Conservation (phyloP, 2,113 vertebrate species). For the Oryzias celebensis region DNA sequence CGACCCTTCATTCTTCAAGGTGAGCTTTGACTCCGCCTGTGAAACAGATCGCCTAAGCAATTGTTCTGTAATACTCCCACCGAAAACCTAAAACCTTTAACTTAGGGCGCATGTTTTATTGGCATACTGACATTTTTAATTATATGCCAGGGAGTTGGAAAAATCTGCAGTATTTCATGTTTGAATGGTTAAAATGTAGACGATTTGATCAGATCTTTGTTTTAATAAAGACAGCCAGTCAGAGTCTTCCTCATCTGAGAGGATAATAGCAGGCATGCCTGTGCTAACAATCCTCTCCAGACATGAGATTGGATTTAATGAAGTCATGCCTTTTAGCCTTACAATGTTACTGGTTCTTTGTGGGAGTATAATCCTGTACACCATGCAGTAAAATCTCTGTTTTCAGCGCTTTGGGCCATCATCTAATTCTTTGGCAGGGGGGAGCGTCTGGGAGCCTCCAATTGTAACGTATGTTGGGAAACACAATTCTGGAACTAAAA, state of each 20-base stretch:
- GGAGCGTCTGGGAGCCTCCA: slow-evolving; percentile 25
- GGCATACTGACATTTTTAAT: too few species aligned
- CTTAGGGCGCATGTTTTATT: neutral
- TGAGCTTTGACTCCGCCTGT: neutral
- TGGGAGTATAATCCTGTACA: slow-evolving; percentile 65
- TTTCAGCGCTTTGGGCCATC: slow-evolving; percentile 45
- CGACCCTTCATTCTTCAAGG: slow-evolving; percentile 37
- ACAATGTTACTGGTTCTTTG: slow-evolving; percentile 54
- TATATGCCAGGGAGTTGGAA: too few species aligned
- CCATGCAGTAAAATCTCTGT: slow-evolving; percentile 37
- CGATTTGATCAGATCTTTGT: too few species aligned
- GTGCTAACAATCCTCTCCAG: slow-evolving; percentile 38
- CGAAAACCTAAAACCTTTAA: slow-evolving; percentile 1
- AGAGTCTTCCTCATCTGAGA: slow-evolving; percentile 17
- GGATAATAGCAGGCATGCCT: slow-evolving; percentile 38
- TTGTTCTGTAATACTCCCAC: neutral
- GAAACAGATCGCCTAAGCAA: neutral
- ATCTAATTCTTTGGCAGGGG: slow-evolving; percentile 23
- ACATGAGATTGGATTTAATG: slow-evolving; percentile 63
- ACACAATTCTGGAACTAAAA: slow-evolving; percentile 23
- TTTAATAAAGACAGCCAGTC: slow-evolving; percentile 4
- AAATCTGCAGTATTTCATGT: too few species aligned
- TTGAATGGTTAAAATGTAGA: too few species aligned
- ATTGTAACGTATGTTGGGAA: slow-evolving; percentile 12
- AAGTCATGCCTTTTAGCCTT: slow-evolving; percentile 62